These are phyloP conservation scores for Poecilia velifera DNA, from an alignment of 2,797 vertebrate genomes.

Conservation along the genomic window DNA sequence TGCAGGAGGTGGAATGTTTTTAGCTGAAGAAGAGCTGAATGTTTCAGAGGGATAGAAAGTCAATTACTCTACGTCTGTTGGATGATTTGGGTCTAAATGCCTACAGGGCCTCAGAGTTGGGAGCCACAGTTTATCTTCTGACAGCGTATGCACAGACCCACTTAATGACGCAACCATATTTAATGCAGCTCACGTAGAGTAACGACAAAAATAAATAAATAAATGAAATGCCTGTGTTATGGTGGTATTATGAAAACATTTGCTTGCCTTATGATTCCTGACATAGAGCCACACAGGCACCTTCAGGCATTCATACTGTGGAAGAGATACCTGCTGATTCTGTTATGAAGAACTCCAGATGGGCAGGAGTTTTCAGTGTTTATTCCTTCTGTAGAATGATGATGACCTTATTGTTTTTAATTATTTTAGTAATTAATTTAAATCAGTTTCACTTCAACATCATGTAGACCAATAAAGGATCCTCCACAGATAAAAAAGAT, in stretches of 20 bases:
- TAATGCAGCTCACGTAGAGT: slow-evolving; percentile 42
- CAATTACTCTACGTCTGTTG: slow-evolving; percentile 82
- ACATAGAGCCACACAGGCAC: slow-evolving; percentile 15
- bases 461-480: no score
- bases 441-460: not conserved
- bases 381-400: slow-evolving; percentile 56
- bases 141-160: slow-evolving; percentile 34
- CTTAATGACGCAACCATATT: slow-evolving; percentile 43
- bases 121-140: slow-evolving; percentile 73
- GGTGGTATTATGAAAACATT: slow-evolving; percentile 36
- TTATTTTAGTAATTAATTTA: no score
- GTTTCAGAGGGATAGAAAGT: slow-evolving; percentile 76
- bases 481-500: no score
- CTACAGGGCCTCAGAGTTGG: slow-evolving; percentile 66
- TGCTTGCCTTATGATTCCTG: slow-evolving; percentile 19
- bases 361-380: slow-evolving; percentile 73
- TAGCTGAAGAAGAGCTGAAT: slow-evolving; percentile 51
- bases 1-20: slow-evolving; percentile 66
- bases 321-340: slow-evolving; percentile 16
- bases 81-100: slow-evolving; percentile 72
- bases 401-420: slow-evolving; percentile 48
- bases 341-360: slow-evolving; percentile 68
- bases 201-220: slow-evolving; percentile 17
- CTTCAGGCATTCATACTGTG: slow-evolving; percentile 24
- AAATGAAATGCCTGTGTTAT: slow-evolving; percentile 16